Evolutionary conservation across 2,797 vertebrate genomes (phyloP).

Genomic region (Adrianichthys oophorus): DNA sequence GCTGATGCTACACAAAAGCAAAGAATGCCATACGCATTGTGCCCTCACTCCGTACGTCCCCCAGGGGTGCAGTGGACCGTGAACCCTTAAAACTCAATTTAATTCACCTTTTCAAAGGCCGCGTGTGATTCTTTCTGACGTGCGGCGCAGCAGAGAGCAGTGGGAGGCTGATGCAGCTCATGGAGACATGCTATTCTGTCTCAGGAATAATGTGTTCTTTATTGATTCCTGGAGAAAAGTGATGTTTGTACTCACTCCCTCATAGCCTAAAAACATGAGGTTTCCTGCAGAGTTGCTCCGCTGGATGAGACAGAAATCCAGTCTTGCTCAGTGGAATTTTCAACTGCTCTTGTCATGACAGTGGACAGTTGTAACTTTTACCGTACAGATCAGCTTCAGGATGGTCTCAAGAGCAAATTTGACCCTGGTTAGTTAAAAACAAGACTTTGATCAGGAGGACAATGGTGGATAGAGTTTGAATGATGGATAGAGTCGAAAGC

Average conservation of each 20-base stretch:
- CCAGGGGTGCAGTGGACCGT: not conserved
- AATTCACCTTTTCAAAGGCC: not conserved
- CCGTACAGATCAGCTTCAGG: no score
- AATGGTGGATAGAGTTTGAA: no score
- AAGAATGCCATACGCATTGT: no score
- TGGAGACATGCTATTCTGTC: not conserved
- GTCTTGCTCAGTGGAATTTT: no score
- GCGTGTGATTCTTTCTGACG: not conserved
- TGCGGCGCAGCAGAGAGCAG: not conserved
- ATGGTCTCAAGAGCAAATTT: no score
- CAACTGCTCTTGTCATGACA: not conserved
- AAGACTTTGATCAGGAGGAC: no score
- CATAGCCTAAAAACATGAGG: not conserved
- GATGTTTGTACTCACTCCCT: not conserved
- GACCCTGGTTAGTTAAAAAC: no score
- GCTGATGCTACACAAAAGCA: no score
- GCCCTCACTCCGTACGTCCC: no score
- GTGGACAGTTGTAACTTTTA: no score
- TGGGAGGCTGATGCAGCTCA: constrained; percentile 1
- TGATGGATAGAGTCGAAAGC: no score
- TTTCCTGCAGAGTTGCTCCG: not conserved
- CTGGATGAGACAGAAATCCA: not conserved
- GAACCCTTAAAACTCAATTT: not conserved
- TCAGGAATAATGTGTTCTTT: not conserved
- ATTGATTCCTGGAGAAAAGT: constrained; percentile 1